Conservation (phyloP, 2,797 vertebrate genomes). For the Myripristis jacobus region DNA sequence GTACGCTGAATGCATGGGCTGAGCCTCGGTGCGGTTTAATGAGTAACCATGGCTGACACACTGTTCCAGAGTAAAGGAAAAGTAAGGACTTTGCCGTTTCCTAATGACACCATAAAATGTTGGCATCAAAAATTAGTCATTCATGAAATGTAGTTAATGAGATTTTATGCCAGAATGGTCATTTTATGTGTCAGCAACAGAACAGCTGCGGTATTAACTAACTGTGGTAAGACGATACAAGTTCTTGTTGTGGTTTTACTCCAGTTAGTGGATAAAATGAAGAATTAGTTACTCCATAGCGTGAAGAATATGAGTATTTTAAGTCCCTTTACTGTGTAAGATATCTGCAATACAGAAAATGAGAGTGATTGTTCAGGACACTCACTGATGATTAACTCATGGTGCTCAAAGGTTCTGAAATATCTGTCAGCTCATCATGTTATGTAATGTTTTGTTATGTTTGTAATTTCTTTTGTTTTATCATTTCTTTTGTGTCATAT, state of each 20-base stretch:
- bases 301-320: too few species aligned
- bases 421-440: not conserved
- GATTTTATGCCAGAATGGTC: constrained; percentile 22
- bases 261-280: not conserved
- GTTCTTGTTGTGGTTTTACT: not conserved
- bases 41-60: constrained; percentile 41
- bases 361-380: not conserved
- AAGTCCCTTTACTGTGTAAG: not conserved
- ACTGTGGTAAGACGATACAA: not conserved
- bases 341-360: not conserved
- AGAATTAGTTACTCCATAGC: too few species aligned
- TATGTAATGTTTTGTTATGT: not conserved
- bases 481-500: not conserved
- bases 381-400: not conserved
- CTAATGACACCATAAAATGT: constrained; percentile 36
- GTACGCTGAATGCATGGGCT: constrained; percentile 20
- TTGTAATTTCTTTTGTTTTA: not conserved
- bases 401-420: constrained; percentile 11
- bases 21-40: constrained; percentile 56
- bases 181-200: constrained; percentile 16
- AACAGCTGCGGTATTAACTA: not conserved
- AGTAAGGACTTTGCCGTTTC: constrained; percentile 16
- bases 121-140: constrained; percentile 26
- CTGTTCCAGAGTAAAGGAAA: constrained; percentile 23
- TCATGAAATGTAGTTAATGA: constrained; percentile 42